Evolutionary conservation across 2,888 invertebrate species (phyloP).

Genomic region (Orthosia incerta): DNA sequence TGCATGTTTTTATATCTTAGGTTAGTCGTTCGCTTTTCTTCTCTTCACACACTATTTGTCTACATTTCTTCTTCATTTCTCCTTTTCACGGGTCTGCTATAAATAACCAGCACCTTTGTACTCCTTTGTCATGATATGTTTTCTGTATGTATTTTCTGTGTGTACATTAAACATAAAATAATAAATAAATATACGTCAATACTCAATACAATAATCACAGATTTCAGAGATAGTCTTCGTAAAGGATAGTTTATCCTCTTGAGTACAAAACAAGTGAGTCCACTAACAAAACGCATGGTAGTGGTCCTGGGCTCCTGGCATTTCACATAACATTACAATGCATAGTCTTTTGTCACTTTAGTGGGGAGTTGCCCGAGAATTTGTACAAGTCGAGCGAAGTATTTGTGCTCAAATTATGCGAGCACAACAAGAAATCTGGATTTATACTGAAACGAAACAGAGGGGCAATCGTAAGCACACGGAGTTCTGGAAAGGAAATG

Average conservation of each 20-base stretch:
- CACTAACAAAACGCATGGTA: slow-evolving; percentile 49
- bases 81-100: too few relatives aligned
- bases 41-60: too few relatives aligned
- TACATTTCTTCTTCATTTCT: too few relatives aligned
- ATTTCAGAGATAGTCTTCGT: background rate
- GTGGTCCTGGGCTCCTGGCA: slow-evolving; percentile 50
- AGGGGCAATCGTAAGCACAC: background rate
- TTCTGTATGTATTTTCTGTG: too few relatives aligned
- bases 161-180: too few relatives aligned
- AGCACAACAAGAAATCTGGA: slow-evolving; percentile 44
- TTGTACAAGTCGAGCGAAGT: slow-evolving; percentile 68
- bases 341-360: slow-evolving; percentile 74
- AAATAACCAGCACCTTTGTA: too few relatives aligned
- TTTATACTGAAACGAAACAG: slow-evolving; percentile 15
- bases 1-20: too few relatives aligned
- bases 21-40: too few relatives aligned
- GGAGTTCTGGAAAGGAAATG: background rate
- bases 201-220: too few relatives aligned
- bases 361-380: slow-evolving; percentile 67
- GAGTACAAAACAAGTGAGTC: background rate
- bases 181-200: too few relatives aligned
- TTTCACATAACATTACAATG: slow-evolving; percentile 71
- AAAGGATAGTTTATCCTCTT: background rate
- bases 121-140: too few relatives aligned
- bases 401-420: slow-evolving; percentile 62